Conservation (phyloP, 2,797 vertebrate genomes). For the Phrynocephalus forsythii region DNA sequence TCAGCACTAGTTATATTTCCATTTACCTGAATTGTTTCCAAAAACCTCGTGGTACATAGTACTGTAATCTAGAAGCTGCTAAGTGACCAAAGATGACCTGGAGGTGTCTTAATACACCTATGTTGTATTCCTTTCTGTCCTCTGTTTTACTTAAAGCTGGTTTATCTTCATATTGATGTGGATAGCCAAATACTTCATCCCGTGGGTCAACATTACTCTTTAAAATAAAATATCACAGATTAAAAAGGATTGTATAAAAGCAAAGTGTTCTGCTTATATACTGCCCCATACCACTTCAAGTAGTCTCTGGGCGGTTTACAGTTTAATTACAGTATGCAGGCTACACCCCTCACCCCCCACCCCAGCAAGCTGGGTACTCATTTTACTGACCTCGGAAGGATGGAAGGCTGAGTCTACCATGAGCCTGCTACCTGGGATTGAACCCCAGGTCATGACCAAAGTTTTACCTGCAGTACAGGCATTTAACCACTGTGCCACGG, state of each 20-base stretch:
- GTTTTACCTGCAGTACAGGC: too few species aligned
- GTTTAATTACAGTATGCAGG: too few species aligned
- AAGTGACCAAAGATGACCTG: slow-evolving; percentile 99
- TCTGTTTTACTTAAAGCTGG: slow-evolving; percentile 95
- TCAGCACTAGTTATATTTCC: slow-evolving; percentile 15
- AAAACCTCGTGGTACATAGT: slow-evolving; percentile 98
- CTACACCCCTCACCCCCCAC: too few species aligned
- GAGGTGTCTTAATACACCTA: slow-evolving; percentile 96
- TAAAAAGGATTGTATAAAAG: background rate
- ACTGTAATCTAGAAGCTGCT: slow-evolving; percentile 96
- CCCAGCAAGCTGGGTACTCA: too few species aligned
- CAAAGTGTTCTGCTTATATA: too few species aligned
- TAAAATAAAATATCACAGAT: slow-evolving; percentile 55
- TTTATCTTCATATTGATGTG: slow-evolving; percentile 98
- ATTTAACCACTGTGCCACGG: too few species aligned
- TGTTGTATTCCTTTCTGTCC: slow-evolving; percentile 99
- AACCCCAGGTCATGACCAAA: too few species aligned
- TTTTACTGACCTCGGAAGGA: too few species aligned
- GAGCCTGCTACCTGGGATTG: too few species aligned
- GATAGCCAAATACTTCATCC: slow-evolving; percentile 98
- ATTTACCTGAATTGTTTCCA: slow-evolving; percentile 98
- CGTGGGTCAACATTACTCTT: slow-evolving; percentile 97
- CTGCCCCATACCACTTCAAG: too few species aligned
- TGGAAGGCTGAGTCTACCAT: too few species aligned
- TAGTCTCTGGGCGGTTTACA: too few species aligned